These are phyloP conservation scores for Sisor rabdophorus DNA, from an alignment of 2,113 vertebrate species.

Conservation along the genomic window DNA sequence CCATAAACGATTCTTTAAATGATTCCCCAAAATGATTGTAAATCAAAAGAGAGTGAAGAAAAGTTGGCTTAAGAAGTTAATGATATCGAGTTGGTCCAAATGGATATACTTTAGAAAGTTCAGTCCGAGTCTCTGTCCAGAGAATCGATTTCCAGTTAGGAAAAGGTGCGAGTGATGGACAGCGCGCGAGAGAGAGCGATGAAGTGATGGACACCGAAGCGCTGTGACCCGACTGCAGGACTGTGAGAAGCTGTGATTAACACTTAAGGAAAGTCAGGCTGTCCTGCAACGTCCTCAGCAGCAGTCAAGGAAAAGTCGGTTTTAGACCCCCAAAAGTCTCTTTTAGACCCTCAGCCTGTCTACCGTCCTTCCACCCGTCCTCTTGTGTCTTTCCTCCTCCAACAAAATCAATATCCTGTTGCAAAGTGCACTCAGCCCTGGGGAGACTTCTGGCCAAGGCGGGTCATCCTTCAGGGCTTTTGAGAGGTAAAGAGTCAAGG, in stretches of 20 bases:
- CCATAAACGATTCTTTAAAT: too few species aligned
- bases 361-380: constrained; percentile 48
- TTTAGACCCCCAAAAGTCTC: constrained; percentile 36
- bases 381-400: constrained; percentile 50
- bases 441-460: constrained; percentile 54
- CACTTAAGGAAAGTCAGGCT: constrained; percentile 53
- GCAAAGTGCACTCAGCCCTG: constrained; percentile 69
- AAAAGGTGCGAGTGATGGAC: not conserved
- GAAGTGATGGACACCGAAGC: not conserved
- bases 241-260: constrained; percentile 65
- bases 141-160: not conserved
- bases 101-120: not conserved
- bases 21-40: too few species aligned
- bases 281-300: constrained; percentile 58
- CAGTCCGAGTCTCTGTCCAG: not conserved
- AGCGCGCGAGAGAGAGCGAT: not conserved
- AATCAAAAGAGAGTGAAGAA: too few species aligned
- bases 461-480: constrained; percentile 62
- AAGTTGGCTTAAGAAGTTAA: too few species aligned
- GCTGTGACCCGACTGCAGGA: constrained; percentile 38
- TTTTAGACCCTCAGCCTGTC: constrained; percentile 42
- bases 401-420: constrained; percentile 73
- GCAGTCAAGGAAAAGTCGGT: constrained; percentile 71
- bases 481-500: constrained; percentile 70
- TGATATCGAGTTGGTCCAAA: too few species aligned